A percentile compares a stretch with the other conserved stretches of the same genome.
phyloP scores from a whole-genome alignment of 2,888 invertebrate genomes.

The Campoletis raptor region DNA sequence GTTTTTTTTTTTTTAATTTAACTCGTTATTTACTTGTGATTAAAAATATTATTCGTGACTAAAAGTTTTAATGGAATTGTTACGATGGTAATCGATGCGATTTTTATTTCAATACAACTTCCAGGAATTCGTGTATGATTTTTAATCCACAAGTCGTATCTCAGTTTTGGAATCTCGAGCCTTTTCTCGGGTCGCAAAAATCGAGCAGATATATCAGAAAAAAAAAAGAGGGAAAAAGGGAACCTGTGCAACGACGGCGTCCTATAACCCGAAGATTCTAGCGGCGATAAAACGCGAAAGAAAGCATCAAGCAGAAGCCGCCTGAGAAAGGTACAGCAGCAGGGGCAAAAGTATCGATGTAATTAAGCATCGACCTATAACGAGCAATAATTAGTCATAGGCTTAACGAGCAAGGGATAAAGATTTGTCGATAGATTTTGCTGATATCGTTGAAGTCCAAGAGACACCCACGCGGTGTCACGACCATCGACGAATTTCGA shows the following conservation, averaged over 20 bases:
- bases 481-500: constrained; percentile 35
- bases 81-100: background rate
- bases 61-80: background rate
- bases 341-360: constrained; percentile 69
- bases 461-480: constrained; percentile 72
- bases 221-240: constrained; percentile 19
- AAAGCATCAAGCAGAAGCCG: constrained; percentile 73
- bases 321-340: constrained; percentile 73
- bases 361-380: constrained; percentile 83
- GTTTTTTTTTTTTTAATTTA: background rate
- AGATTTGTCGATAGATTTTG: constrained; percentile 78
- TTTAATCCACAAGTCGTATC: background rate
- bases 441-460: constrained; percentile 72
- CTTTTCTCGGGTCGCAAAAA: constrained; percentile 22
- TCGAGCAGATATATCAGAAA: constrained; percentile 37
- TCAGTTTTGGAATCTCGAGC: background rate
- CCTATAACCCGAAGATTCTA: constrained; percentile 76
- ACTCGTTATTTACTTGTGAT: background rate
- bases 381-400: constrained; percentile 83
- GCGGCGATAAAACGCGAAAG: constrained; percentile 78
- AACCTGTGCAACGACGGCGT: constrained; percentile 45
- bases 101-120: constrained; percentile 30
- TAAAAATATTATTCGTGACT: background rate
- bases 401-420: constrained; percentile 78
- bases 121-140: constrained; percentile 20